Conservation (phyloP, 2,888 invertebrate genomes). For the Dicranocentrus wangi region DNA sequence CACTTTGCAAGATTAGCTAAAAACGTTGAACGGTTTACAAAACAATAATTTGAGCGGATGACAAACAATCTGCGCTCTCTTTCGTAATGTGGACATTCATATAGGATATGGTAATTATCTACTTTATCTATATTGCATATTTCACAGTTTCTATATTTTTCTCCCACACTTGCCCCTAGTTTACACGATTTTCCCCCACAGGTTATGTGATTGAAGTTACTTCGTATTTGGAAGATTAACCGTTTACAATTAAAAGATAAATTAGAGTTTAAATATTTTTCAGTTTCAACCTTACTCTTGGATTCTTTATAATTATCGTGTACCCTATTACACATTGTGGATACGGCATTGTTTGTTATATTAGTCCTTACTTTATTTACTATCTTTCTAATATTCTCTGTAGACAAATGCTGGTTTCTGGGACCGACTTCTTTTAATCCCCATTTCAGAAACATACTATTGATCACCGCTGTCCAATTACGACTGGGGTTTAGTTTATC, state of each 20-base stretch:
- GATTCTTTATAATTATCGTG: not conserved
- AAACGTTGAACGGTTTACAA: too few relatives aligned
- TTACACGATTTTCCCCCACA: not conserved
- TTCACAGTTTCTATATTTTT: not conserved
- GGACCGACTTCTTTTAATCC: not conserved
- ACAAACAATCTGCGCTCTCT: too few relatives aligned
- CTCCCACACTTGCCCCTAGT: not conserved
- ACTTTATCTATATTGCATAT: not conserved
- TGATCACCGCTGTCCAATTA: not conserved
- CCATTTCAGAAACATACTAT: too few relatives aligned
- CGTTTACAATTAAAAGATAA: not conserved
- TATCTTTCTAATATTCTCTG: not conserved
- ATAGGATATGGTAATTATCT: slow-evolving; percentile 1
- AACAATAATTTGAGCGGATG: too few relatives aligned
- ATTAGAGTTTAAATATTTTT: not conserved
- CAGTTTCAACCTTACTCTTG: not conserved
- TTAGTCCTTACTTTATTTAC: not conserved
- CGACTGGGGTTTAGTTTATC: not conserved
- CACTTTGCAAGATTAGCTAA: too few relatives aligned
- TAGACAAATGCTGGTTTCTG: not conserved
- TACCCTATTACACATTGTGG: not conserved
- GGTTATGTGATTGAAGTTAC: not conserved
- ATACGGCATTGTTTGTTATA: not conserved
- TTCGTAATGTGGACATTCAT: not conserved
- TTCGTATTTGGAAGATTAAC: slow-evolving; percentile 7